These are phyloP conservation scores for Drosophila chauvacae DNA, from an alignment of 1,140 invertebrate species.

Conservation along the genomic window DNA sequence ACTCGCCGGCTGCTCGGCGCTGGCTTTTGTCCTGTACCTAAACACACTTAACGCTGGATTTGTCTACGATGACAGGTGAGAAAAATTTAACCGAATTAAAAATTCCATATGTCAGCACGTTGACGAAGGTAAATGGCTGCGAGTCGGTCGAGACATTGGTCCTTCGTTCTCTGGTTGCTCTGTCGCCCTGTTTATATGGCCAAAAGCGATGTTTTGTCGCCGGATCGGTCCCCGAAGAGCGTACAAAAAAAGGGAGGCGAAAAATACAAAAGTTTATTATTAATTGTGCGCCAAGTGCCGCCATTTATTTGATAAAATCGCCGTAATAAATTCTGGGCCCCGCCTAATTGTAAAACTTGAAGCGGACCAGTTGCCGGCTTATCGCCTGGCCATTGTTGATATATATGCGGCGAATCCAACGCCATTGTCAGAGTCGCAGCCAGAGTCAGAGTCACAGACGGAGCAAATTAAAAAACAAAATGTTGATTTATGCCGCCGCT, in stretches of 20 bases:
- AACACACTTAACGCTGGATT: conserved; percentile 95
- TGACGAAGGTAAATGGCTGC: conserved; percentile 76
- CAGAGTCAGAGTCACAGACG: conserved; percentile 60
- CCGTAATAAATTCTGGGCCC: conserved; percentile 68
- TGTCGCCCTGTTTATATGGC: conserved; percentile 11
- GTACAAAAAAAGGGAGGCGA: conserved; percentile 12
- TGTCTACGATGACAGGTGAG: conserved; percentile 95
- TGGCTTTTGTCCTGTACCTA: conserved; percentile 93
- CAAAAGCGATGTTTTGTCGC: conserved; percentile 57
- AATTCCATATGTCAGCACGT: conserved; percentile 84
- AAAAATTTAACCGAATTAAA: conserved; percentile 76
- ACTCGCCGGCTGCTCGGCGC: conserved; percentile 88
- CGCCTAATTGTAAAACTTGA: conserved; percentile 79
- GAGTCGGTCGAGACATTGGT: conserved; percentile 4
- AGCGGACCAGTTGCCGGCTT: conserved; percentile 59
- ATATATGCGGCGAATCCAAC: conserved; percentile 24
- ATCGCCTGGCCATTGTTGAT: conserved; percentile 45
- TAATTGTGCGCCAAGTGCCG: conserved; percentile 80
- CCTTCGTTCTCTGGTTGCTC: conserved; percentile 6
- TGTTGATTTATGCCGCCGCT: conserved; percentile 73
- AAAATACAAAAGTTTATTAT: conserved; percentile 71
- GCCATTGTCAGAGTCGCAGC: conserved; percentile 73
- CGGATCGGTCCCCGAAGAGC: conserved; percentile 14
- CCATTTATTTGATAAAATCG: conserved; percentile 80
- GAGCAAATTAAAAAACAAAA: conserved; percentile 81